Evolutionary conservation across 2,797 vertebrate genomes (phyloP).

Genomic region (Oreochromis mossambicus): DNA sequence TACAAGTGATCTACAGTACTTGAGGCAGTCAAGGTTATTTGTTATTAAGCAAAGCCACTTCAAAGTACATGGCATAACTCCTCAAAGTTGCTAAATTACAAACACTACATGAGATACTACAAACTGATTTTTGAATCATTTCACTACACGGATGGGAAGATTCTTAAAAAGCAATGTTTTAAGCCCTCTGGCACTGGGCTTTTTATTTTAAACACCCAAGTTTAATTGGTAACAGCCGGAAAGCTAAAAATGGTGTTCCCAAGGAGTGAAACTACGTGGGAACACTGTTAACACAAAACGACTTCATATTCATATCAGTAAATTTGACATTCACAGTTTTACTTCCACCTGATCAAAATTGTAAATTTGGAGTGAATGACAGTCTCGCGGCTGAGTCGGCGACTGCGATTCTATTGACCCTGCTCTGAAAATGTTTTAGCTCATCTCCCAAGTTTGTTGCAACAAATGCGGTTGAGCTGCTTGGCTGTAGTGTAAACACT

Average conservation of each 20-base stretch:
- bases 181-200: neutral
- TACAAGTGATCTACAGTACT: neutral
- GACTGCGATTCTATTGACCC: neutral
- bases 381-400: fast-evolving
- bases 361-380: neutral
- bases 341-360: neutral
- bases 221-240: neutral
- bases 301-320: neutral
- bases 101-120: neutral
- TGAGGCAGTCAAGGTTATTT: neutral
- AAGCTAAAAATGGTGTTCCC: neutral
- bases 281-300: neutral
- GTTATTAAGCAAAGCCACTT: neutral
- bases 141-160: neutral
- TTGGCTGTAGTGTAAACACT: neutral
- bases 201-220: neutral
- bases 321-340: neutral
- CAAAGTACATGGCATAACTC: neutral
- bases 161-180: neutral
- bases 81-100: neutral
- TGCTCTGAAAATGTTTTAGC: neutral
- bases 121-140: neutral
- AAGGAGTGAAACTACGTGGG: neutral
- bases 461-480: neutral
- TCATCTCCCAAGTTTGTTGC: neutral